phyloP scores from a whole-genome alignment of 2,888 invertebrate genomes.

The Andrena hattorfiana region DNA sequence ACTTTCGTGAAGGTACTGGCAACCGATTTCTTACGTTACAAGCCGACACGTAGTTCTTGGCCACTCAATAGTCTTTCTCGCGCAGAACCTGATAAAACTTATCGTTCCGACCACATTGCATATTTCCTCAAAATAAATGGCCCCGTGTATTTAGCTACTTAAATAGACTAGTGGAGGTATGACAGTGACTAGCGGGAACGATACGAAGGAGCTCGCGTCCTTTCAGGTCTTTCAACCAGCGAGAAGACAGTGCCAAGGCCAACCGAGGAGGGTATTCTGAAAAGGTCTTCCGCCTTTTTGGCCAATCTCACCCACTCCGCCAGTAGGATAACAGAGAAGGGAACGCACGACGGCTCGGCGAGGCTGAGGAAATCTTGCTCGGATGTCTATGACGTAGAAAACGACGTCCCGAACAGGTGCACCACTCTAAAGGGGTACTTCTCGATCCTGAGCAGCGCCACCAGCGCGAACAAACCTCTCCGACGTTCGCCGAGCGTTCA shows the following conservation, averaged over 20 bases:
- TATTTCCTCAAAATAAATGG: slow-evolving; percentile 6
- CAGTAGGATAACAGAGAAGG: slow-evolving; percentile 46
- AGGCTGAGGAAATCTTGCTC: slow-evolving; percentile 15
- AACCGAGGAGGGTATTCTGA: slow-evolving; percentile 68
- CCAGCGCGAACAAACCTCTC: slow-evolving; percentile 34
- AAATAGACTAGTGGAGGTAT: background rate
- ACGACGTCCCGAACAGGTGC: slow-evolving; percentile 12
- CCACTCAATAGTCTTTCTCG: background rate
- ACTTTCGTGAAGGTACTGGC: slow-evolving; percentile 75
- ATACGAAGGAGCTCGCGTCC: background rate
- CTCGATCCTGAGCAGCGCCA: slow-evolving; percentile 34
- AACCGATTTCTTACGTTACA: background rate
- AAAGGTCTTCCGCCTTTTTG: slow-evolving; percentile 75
- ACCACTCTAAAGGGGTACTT: slow-evolving; percentile 51
- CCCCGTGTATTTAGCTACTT: background rate
- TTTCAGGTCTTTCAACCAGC: slow-evolving; percentile 42
- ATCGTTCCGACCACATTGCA: background rate
- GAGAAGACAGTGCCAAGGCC: slow-evolving; percentile 28
- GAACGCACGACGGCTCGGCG: slow-evolving; percentile 22
- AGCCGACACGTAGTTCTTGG: no score
- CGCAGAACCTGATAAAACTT: background rate
- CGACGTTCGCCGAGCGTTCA: slow-evolving; percentile 70
- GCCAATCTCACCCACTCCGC: slow-evolving; percentile 69
- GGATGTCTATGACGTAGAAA: slow-evolving; percentile 10
- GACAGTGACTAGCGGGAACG: slow-evolving; percentile 21